Base-by-base conservation (phyloP, 2,113 vertebrate species). In the Rhegmatorhina hoffmannsi region DNA sequence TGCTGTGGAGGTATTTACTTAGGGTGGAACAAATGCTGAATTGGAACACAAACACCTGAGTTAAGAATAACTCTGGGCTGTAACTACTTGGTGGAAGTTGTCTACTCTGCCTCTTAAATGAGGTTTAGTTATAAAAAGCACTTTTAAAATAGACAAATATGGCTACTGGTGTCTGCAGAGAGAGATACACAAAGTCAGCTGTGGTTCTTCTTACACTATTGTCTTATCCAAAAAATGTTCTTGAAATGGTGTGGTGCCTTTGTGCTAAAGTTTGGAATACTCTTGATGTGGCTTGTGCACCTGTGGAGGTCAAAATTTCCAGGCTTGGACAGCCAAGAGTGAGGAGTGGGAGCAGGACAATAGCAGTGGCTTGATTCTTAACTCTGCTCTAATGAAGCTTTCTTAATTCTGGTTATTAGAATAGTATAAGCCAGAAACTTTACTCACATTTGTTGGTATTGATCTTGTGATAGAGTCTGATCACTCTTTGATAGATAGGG, bases 11-110 rank as follows among this genome's bases (percentile, higher is more conserved):
- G 10, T 50, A 8, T 68, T 90, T 89, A 38, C n/a, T 84, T 60
- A 52, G 47, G 17, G 33, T 58, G 25, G 14, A 59, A 53, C 31
- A 78, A 87, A 31, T 67, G 47, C 2, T 0, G 55, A 40, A 17
- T 7, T 75, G 73, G 23, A 95, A n/a, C 0, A 0, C 17, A 55
- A 47, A 67, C 1, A 2, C 26, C 16, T 1, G 1, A 40, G 21
- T 62, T 60, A 64, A 82, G 44, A 74, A 38, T 18, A 21, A 66
- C 67, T 75, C 79, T 33, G 47, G 47, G 18, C 60, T 78, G 25
- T 34, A 29, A 64, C 15, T 53, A 7, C 34, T 34, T 47, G 50
- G 36, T 69, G 55, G 59, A 53, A 81, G 46, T 40, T 44, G 5
- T 50, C 70, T 81, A 8, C 16, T 56, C 18, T 36, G 25, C 53